Base-by-base conservation (phyloP, 2,113 vertebrate species). In the Murina feae region DNA sequence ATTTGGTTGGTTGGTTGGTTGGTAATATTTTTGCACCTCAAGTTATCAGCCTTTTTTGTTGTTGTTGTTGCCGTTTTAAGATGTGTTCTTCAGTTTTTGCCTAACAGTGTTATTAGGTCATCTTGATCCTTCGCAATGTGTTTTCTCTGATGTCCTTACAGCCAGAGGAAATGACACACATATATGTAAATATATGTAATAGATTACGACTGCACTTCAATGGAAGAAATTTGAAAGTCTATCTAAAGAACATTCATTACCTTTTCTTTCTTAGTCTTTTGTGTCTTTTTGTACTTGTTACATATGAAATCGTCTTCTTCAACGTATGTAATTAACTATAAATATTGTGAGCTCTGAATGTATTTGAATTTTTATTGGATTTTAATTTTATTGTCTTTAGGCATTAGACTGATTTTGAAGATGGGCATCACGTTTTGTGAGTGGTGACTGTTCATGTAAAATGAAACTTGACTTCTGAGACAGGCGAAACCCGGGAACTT, bases 21-120 rank as follows among this genome's bases (percentile, higher is more conserved):
- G 37, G 16, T 42, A 44, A 44, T 72, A 76, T 82, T 91, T 95
- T 96, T 96, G 42, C 16, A 17, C 49, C 86, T 91, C 30, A 47
- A 44, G 35, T 55, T 68, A 6, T n/a, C 35, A 51, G 16, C 25
- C 58, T 65, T 68, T 96, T 82, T 93, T 82, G 18, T 13, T 39
- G 2, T n/a, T 11, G 42, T 30, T 32, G 9, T 37, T 37, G 28
- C 44, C 6, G 65, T 76, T 80, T 88, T 84, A 66, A 16, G 35
- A 35, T 68, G 2, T 63, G 3, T 53, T 84, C 37, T 53, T 94
- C 72, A 75, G n/a, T 25, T 80, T 85, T 89, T 79, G 13, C 32
- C 58, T 93, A n/a, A 58, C 9, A 16, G 2, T 72, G 0, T 92
- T 90, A 20, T 89, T 78, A 39, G 9, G 30, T 86, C 63, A 47